Base-by-base conservation (phyloP, 2,888 invertebrate species). In the Hydroisotoma schaefferi region DNA sequence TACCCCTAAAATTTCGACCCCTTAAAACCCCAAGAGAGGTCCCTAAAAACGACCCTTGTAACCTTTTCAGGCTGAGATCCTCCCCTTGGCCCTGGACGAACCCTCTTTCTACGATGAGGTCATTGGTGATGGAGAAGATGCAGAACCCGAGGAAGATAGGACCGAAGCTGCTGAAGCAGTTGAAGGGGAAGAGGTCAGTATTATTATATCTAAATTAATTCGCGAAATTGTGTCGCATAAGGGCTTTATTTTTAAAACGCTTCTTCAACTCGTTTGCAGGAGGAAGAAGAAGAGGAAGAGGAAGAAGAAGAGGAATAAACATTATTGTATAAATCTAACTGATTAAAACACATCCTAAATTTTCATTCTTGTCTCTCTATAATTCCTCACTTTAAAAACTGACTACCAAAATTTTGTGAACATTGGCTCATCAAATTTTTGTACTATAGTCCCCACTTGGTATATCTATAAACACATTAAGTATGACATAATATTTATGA, bases 131-230 rank as follows among this genome's bases (percentile, higher is more conserved):
- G 74, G 69, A 51, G 74, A 73, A 52, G 87, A 87, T 71, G 85
- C 85, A 67, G 88, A 86, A 71, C 87, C 85, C 70, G 87, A 85
- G 67, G 89, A 85, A 72, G 89, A 85, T 69, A 86, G 82, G 61
- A 85, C 81, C 57, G 85, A 81, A 70, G 87, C 85, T 67, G 81
- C 79, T 48, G 81, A 78, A 37, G 81, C 78, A 40, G 77, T 76
- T 54, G 87, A 86, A 67, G 88, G 87, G 72, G 88, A 87, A 62
- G 73, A 74, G 29, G 46, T 55, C n/a, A n/a, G n/a, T 12, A 18
- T 18, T 25, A 40, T 55, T 33, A n/a, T 20, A 20, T 22, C 27
- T 12, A 20, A 6, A 20, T 46, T 12, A 46, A 6, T 46, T 4
- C 4, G n/a, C 47, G 20, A 22, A 5, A 20, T 49, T 27, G 26